Conservation (phyloP, 1,140 invertebrate species). For the Atta cephalotes region DNA sequence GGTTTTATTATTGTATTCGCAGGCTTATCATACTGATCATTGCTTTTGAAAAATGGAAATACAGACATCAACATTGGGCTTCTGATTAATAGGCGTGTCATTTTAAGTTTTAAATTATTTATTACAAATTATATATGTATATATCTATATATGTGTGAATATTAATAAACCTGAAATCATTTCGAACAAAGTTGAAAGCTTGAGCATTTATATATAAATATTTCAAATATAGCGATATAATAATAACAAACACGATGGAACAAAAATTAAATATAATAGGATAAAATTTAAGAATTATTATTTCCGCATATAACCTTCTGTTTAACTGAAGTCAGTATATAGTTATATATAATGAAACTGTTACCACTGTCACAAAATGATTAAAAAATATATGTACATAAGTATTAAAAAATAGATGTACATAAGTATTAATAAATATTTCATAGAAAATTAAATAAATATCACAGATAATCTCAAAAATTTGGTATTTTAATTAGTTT, state of each 20-base stretch:
- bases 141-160: too few species aligned
- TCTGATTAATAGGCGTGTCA: slow-evolving; percentile 24
- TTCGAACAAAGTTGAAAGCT: not conserved
- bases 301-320: not conserved
- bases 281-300: not conserved
- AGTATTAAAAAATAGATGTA: not conserved
- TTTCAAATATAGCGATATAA: not conserved
- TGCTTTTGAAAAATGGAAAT: not conserved
- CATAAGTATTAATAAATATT: not conserved
- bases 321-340: not conserved
- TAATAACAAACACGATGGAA: not conserved
- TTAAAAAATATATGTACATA: not conserved
- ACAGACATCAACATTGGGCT: not conserved
- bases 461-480: not conserved
- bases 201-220: not conserved
- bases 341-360: not conserved
- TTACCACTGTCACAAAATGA: not conserved
- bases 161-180: slow-evolving; percentile 19
- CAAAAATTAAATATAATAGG: not conserved
- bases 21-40: not conserved
- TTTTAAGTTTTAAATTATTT: not conserved
- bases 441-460: not conserved
- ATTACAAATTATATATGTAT: not conserved
- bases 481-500: not conserved
- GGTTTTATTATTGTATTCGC: not conserved